Evolutionary conservation across 2,888 invertebrate species (phyloP), one percentile per base, ranked within the genome.

Genomic region (Cacoxenus indagator): DNA sequence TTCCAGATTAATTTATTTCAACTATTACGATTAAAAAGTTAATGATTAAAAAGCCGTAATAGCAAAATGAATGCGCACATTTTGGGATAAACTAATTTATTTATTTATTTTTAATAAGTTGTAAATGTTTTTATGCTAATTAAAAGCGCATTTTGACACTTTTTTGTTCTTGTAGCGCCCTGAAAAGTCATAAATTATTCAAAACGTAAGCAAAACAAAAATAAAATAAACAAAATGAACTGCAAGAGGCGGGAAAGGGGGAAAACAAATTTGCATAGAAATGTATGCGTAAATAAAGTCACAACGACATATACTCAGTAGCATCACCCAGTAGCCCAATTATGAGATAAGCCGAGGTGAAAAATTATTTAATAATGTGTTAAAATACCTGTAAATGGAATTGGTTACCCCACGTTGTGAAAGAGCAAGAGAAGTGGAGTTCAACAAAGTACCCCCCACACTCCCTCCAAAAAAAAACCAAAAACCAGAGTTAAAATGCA

Each of bases 361-460:
- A 67, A 71, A 67, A 67, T 69, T 67, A 70, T 66, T 73, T 70
- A 68, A 70, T 68, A 69, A 73, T 71, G 73, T 73, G 73, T 67
- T 70, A 70, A 71, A 73, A 69, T 51, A 67, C 54, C 17, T 31
- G 27, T 19, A 17, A 48, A 45, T 9, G 14, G 61, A n/a, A n/a
- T n/a, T n/a, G n/a, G n/a, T n/a, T n/a, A n/a, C n/a, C n/a, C n/a
- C n/a, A n/a, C n/a, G n/a, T n/a, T n/a, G n/a, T n/a, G n/a, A n/a
- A n/a, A n/a, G n/a, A n/a, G 45, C 11, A 43, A n/a, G 45, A 43
- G 45, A n/a, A n/a, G n/a, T n/a, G n/a, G n/a, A n/a, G n/a, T 43
- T 43, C 45, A 43, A 43, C 11, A 43, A 43, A n/a, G n/a, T 43
- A n/a, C n/a, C n/a, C n/a, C n/a, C n/a, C n/a, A n/a, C n/a, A n/a